Evolutionary conservation across 2,113 vertebrate genomes (phyloP).

Genomic region (Pogona vitticeps): DNA sequence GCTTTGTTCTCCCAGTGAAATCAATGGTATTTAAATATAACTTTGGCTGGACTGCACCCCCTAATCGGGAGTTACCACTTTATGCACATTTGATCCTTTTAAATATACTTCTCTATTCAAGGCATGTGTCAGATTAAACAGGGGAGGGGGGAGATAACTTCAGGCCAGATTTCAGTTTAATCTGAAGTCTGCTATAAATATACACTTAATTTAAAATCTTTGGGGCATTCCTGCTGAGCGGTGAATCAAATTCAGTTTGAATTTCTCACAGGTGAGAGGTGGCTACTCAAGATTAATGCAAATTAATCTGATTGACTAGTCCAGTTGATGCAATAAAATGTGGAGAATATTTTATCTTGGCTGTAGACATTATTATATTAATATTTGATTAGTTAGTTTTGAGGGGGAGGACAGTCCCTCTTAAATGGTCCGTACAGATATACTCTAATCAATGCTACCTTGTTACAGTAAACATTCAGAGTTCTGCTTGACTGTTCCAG

Average conservation of each 20-base stretch:
- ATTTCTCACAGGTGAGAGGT: slow-evolving; percentile 58
- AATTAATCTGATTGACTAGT: slow-evolving; percentile 59
- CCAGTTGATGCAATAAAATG: slow-evolving; percentile 43
- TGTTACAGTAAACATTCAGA: slow-evolving; percentile 33
- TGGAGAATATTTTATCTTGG: slow-evolving; percentile 51
- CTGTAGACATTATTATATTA: slow-evolving; percentile 45
- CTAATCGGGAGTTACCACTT: slow-evolving; percentile 18
- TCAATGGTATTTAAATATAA: slow-evolving; percentile 16
- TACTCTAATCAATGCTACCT: slow-evolving; percentile 31
- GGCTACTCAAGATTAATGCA: slow-evolving; percentile 58
- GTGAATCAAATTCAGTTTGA: slow-evolving; percentile 63
- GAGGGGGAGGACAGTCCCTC: slow-evolving; percentile 18
- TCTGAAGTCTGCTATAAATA: slow-evolving; percentile 46
- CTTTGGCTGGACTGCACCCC: neutral
- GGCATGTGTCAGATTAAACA: slow-evolving; percentile 46
- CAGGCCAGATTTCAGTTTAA: slow-evolving; percentile 46
- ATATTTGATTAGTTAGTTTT: slow-evolving; percentile 54
- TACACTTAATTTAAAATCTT: slow-evolving; percentile 42
- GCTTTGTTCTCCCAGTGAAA: slow-evolving; percentile 6
- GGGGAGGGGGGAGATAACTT: neutral
- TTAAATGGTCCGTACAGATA: slow-evolving; percentile 18
- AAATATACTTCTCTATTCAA: slow-evolving; percentile 31
- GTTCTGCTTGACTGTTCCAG: slow-evolving; percentile 12
- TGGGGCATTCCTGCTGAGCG: slow-evolving; percentile 42
- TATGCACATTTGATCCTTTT: slow-evolving; percentile 31